Evolutionary conservation across 2,888 invertebrate species (phyloP), one percentile per base, ranked within the genome.

Genomic region (Thereva unica): DNA sequence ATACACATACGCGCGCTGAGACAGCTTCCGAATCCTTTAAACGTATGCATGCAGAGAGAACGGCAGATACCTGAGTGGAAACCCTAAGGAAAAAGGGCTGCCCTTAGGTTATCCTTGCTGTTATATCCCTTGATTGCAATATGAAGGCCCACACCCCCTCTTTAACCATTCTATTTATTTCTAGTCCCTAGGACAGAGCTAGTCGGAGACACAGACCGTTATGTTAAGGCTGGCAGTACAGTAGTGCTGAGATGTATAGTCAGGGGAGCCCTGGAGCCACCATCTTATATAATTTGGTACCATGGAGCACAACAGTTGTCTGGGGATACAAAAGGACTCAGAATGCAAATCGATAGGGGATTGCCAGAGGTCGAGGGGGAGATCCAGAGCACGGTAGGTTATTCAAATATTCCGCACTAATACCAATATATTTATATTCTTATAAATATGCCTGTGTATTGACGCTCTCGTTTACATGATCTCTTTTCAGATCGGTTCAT

Each of bases 201-300:
- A 74, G 84, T 90, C 74, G 95, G 94, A 73, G 92, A 93, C 80
- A 87, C 92, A 66, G 95, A 95, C 82, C 88, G 93, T 78, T 93
- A 91, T 84, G 93, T 95, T 76, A 93, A 93, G 82, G 90, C 91
- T 68, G 95, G 94, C 77, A 93, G 93, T 81, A 90, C 90, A 67
- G 93, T 95, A 71, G 88, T 89, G 77, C 85, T 95, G 71, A 90
- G 91, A 79, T 95, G 95, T 84, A 89, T 93, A 73, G 93, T 95
- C 80, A 91, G 92, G 73, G 92, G 92, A 82, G 92, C 93, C 74
- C 85, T 95, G 71, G 94, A 94, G 82, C 92, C 92, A 77, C 95
- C 95, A 73, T 91, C 92, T 72, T 95, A 92, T 83, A 93, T 95
- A 77, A 95, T 95, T 85, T 95, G 95, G 95, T 95, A 93, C 83